phyloP scores from a whole-genome alignment of 2,888 invertebrate genomes.

The Ectemnius lituratus region DNA sequence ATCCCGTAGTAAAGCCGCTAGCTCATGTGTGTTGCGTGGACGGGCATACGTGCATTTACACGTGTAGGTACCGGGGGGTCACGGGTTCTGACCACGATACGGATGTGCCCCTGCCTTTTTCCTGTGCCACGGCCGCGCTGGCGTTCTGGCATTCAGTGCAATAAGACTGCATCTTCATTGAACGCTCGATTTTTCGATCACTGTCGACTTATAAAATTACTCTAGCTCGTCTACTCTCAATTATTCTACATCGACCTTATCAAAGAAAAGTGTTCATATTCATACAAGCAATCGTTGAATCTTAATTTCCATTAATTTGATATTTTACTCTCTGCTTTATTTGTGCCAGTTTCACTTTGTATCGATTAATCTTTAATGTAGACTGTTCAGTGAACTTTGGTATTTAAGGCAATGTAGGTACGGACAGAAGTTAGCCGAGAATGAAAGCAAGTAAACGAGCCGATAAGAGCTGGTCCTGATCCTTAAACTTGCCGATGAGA shows the following conservation, averaged over 20 bases:
- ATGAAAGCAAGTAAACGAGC: too few species aligned
- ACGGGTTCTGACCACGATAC: conserved; percentile 77
- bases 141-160: conserved; percentile 71
- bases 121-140: conserved; percentile 74
- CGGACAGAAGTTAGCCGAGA: too few species aligned
- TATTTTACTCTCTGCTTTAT: too few species aligned
- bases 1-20: conserved; percentile 72
- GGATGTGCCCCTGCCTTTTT: conserved; percentile 78
- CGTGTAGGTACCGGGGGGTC: conserved; percentile 72
- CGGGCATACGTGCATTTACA: conserved; percentile 48
- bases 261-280: too few species aligned
- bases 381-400: too few species aligned
- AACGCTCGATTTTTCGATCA: conserved; percentile 60
- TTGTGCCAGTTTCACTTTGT: too few species aligned
- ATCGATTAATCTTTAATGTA: too few species aligned
- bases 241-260: neutral
- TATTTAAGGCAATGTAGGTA: too few species aligned
- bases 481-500: neutral
- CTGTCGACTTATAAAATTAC: conserved; percentile 25
- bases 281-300: too few species aligned
- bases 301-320: too few species aligned
- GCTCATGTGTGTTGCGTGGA: conserved; percentile 58
- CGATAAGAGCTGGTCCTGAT: too few species aligned
- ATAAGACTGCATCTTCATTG: conserved; percentile 69
- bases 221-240: neutral